Evolutionary conservation across 2,797 vertebrate genomes (phyloP).

Genomic region (Oceanodroma leucorhoa): DNA sequence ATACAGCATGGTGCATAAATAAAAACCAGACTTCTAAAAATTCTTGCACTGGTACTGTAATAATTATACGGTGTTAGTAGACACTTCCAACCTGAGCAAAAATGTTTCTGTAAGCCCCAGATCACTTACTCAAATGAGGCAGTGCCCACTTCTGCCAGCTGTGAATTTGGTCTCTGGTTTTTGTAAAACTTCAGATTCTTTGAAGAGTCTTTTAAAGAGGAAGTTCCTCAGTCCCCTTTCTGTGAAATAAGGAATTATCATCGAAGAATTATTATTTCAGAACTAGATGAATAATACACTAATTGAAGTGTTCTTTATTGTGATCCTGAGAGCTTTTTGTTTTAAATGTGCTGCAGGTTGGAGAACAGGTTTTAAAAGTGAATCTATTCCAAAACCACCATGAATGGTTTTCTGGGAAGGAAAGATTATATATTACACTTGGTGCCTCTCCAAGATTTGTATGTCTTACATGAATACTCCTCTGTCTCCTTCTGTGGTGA

Average conservation of each 20-base stretch:
- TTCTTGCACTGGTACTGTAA: background rate
- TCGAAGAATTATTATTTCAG: background rate
- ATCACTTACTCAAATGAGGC: background rate
- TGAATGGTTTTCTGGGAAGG: slow-evolving; percentile 33
- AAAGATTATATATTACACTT: slow-evolving; percentile 47
- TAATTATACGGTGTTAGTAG: background rate
- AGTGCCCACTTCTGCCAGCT: background rate
- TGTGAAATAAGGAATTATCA: background rate
- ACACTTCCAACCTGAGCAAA: background rate
- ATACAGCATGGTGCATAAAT: background rate
- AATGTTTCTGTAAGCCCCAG: background rate
- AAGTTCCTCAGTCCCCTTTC: background rate
- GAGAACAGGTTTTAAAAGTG: slow-evolving; percentile 30
- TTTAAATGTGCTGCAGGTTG: background rate
- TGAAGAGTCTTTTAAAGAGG: background rate
- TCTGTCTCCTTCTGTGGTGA: slow-evolving; percentile 53
- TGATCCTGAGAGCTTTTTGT: background rate
- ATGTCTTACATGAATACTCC: slow-evolving; percentile 55
- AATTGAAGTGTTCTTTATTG: background rate
- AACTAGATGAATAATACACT: background rate
- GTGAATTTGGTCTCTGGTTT: background rate
- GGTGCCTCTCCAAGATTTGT: slow-evolving; percentile 38
- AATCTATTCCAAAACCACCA: background rate
- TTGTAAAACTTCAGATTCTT: background rate
- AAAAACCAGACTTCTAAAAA: background rate